Base-by-base conservation (phyloP, 1,140 invertebrate species). In the Magallana angulata region DNA sequence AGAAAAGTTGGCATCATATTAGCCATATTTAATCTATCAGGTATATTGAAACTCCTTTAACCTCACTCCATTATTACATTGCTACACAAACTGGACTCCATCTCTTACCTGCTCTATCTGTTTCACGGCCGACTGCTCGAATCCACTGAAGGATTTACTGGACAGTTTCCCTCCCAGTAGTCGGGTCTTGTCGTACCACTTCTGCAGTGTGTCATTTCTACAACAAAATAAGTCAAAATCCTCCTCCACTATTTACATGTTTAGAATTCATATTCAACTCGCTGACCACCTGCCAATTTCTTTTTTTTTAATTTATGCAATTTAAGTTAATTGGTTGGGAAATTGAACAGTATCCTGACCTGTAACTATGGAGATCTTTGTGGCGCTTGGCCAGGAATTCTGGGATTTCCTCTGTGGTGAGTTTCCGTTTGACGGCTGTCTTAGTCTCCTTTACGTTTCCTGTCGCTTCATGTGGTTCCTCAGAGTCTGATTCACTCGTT, bases 151-250 rank as follows among this genome's bases (percentile, higher is more conserved):
- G 95, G 89, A 97, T 96, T 90, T 92, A 84, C 96, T 96, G 76
- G 68, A 76, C 7, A 95, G 62, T 90, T 93, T 95, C 8, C 93
- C 94, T 57, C 92, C 90, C 3, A 96, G 95, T 18, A 97, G 92
- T 90, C 96, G 96, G 0, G 98, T 99, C 94, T 98, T 98, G 87
- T 98, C 97, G 95, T 98, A 97, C 98, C 98, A 99, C 94, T 98
- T 98, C 91, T 98, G 96, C 88, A 99, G 93, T 11, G 93, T 94
- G 5, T 89, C 76, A 89, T 94, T 92, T 90, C 94, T 94, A 84
- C 36, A 88, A 92, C 0, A 24, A 58, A 81, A 48, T 62, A 7
- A 80, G 16, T 48, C 14, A 8, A 58, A 57, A 18, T 8, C 14
- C 8, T 68, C 14, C 24, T 57, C 4, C n/a, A 81, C 30, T 81